Evolutionary conservation across 2,797 vertebrate genomes (phyloP), one percentile per base, ranked within the genome.

Genomic region (Echeneis naucrates): DNA sequence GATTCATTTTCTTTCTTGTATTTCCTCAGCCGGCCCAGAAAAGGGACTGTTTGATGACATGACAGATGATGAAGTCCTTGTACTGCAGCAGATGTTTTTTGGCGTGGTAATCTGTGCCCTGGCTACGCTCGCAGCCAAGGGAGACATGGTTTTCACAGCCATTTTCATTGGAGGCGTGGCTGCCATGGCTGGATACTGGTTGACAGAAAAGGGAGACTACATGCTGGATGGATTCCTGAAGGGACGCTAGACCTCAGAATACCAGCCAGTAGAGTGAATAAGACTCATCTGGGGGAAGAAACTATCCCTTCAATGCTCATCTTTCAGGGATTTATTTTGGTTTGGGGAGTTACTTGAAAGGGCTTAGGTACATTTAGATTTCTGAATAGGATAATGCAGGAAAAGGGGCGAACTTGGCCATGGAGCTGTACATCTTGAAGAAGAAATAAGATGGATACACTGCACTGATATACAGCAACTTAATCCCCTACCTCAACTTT

Each of bases 81-180:
- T 99, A 37, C 94, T 99, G 78, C 98, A 99, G 94, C 98, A 99
- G 94, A 99, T 99, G 98, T 99, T 99, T 88, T 99, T 99, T 0
- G 98, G 98, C 0, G 95, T 97, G 23, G 94, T 99, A 45, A 98
- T 99, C 91, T 99, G 98, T 0, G 98, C 97, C 0, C 92, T 99
- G 0, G 98, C 98, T 53, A 99, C 98, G 0, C 92, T 99, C 16
- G 98, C 98, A 0, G 98, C 98, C 8, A 99, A 99, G 90, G 98
- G 98, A 0, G 98, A 99, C 93, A 96, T 99, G 96, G 98, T 99
- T 66, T 99, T 99, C 79, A 99, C 98, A 0, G 97, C 98, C 83
- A 98, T 99, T 91, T 99, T 99, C 88, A 99, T 99, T 0, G 98
- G 98, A 0, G 98, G 97, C 0, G 94, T 99, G 75, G 98, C 98